Conservation (phyloP, 2,888 invertebrate genomes). For the Sminthurides aquaticus region DNA sequence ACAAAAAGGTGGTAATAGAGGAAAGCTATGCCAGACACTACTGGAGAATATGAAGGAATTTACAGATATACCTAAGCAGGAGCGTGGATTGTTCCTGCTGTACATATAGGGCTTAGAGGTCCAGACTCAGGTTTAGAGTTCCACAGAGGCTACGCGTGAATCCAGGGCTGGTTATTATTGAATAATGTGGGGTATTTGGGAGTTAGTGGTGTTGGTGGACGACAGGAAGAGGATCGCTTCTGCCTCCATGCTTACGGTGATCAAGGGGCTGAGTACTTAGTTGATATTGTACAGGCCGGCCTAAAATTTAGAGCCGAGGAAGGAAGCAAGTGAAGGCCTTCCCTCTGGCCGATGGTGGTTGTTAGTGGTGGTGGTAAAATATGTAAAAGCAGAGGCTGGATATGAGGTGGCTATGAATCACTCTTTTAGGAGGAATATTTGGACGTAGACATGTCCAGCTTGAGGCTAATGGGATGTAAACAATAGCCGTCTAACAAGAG, state of each 20-base stretch:
- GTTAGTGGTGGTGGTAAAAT: too few relatives aligned
- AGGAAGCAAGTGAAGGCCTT: too few relatives aligned
- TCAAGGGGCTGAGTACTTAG: too few relatives aligned
- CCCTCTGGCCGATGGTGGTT: too few relatives aligned
- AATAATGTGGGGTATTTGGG: background rate
- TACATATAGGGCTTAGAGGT: too few relatives aligned
- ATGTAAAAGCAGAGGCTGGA: background rate
- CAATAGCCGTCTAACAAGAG: slow-evolving; percentile 26
- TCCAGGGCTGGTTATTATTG: background rate
- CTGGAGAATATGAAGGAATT: too few relatives aligned
- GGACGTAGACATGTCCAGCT: slow-evolving; percentile 32
- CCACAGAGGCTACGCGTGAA: background rate
- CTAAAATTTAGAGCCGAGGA: too few relatives aligned
- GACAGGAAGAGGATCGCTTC: background rate
- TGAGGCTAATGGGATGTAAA: slow-evolving; percentile 33
- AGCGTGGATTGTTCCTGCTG: too few relatives aligned
- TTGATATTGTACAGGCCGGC: too few relatives aligned
- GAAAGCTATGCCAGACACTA: too few relatives aligned
- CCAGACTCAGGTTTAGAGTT: background rate
- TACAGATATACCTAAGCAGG: too few relatives aligned
- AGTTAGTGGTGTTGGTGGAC: background rate
- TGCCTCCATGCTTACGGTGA: background rate
- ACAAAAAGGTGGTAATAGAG: too few relatives aligned
- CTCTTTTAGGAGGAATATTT: slow-evolving; percentile 27
- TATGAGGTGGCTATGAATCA: slow-evolving; percentile 25